These are phyloP conservation scores for Gibbula magus DNA, from an alignment of 2,888 invertebrate genomes.

Conservation along the genomic window DNA sequence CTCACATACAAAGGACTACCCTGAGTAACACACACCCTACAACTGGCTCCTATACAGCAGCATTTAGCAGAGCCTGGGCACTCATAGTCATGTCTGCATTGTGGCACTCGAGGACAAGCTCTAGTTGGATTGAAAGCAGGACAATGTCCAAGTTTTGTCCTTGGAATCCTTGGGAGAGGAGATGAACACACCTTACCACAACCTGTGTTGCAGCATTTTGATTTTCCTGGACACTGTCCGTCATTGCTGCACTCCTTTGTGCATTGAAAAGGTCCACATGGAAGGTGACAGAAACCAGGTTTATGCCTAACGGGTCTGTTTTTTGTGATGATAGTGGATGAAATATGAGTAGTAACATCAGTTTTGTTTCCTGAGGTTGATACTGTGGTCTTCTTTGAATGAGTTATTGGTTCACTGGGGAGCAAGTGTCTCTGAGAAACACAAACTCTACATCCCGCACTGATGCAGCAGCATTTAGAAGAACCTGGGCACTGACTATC, in stretches of 20 bases:
- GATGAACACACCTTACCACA: neutral
- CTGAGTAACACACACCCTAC: neutral
- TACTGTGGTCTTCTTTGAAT: no score
- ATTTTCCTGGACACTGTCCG: neutral
- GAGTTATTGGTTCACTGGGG: neutral
- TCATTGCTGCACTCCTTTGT: neutral
- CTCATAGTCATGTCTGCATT: neutral
- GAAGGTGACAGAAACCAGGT: neutral
- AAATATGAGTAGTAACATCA: no score
- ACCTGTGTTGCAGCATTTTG: neutral
- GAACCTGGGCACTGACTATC: neutral
- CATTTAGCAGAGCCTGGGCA: neutral
- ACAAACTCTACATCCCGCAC: neutral
- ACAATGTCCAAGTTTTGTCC: neutral
- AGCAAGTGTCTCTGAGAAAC: neutral
- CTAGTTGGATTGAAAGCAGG: neutral
- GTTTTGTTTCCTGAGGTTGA: no score
- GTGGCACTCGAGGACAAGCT: neutral
- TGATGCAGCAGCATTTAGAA: neutral
- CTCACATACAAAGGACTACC: neutral
- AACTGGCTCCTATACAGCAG: neutral
- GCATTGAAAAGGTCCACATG: neutral
- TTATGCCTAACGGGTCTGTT: neutral
- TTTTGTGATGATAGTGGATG: no score
- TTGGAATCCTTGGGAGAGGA: neutral